Percentiles rank a stretch among this genome's conserved stretches.
phyloP scores from a whole-genome alignment of 2,797 vertebrate species.

The Hirundo rustica region DNA sequence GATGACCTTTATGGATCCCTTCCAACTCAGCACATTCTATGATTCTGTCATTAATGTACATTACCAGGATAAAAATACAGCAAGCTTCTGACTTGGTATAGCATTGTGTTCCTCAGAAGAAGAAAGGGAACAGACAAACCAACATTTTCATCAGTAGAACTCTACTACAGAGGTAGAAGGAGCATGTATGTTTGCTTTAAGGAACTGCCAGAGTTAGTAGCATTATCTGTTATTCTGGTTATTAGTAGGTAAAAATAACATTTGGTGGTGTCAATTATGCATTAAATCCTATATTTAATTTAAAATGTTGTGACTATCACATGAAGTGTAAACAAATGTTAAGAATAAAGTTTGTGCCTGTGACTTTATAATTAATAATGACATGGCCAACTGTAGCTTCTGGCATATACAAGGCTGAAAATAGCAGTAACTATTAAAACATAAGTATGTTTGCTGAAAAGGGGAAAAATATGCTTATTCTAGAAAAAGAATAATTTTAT shows the following conservation, averaged over 20 bases:
- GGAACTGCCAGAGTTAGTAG: not conserved
- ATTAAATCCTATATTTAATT: not conserved
- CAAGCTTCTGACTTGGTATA: not conserved
- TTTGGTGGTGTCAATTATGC: not conserved
- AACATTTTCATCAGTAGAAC: not conserved
- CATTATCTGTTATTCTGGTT: not conserved
- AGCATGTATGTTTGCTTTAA: not conserved
- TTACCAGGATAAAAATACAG: not conserved
- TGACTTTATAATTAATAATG: not conserved
- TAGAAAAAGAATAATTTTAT: slow-evolving; percentile 40
- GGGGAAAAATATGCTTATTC: slow-evolving; percentile 47
- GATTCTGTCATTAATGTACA: not conserved
- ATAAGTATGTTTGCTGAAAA: slow-evolving; percentile 22
- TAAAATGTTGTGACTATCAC: not conserved
- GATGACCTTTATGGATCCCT: not conserved
- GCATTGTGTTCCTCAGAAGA: not conserved
- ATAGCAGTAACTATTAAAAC: slow-evolving; percentile 43
- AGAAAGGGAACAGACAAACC: not conserved
- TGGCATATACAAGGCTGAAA: not conserved
- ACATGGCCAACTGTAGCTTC: not conserved
- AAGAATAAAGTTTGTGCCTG: not conserved
- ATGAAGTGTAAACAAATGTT: not conserved
- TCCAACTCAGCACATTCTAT: not conserved
- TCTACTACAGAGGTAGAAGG: not conserved
- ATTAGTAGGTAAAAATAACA: not conserved